phyloP scores from a whole-genome alignment of 1,140 invertebrate species.

The Drosophila bocqueti region DNA sequence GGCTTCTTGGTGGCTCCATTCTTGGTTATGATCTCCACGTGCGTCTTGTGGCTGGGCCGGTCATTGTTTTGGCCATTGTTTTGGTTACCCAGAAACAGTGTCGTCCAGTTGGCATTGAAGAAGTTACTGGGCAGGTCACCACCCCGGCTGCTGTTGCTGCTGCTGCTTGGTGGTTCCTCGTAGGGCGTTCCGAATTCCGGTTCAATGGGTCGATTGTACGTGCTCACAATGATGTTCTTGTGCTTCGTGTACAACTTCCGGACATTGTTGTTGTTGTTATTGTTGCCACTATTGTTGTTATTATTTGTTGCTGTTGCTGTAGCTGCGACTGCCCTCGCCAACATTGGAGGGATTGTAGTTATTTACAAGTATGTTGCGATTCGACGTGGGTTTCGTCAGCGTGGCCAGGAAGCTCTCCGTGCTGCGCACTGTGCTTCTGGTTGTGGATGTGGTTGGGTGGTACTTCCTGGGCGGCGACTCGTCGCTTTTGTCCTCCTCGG shows the following conservation, averaged over 20 bases:
- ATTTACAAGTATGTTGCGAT: constrained; percentile 85
- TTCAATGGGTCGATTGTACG: constrained; percentile 76
- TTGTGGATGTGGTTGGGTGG: constrained; percentile 45
- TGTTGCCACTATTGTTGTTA: constrained; percentile 41
- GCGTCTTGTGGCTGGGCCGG: constrained; percentile 88
- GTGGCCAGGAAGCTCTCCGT: constrained; percentile 74
- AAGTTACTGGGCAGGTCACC: constrained; percentile 77
- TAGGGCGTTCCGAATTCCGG: constrained; percentile 74
- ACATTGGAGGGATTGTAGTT: constrained; percentile 83
- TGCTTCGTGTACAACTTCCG: constrained; percentile 82
- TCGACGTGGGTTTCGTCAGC: constrained; percentile 71
- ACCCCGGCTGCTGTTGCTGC: constrained; percentile 64
- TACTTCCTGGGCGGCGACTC: constrained; percentile 39
- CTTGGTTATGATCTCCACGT: constrained; percentile 88
- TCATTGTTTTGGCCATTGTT: constrained; percentile 54
- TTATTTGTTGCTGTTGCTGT: constrained; percentile 56
- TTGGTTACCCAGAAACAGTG: constrained; percentile 67
- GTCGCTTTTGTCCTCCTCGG: constrained; percentile 65
- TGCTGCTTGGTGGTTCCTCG: constrained; percentile 69
- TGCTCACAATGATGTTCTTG: constrained; percentile 84
- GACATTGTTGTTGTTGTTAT: constrained; percentile 68
- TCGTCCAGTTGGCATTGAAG: constrained; percentile 85
- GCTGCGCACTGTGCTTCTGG: constrained; percentile 61
- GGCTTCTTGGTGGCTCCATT: constrained; percentile 86
- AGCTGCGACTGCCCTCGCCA: constrained; percentile 71